These are phyloP conservation scores for Sarcophaga peregrina DNA, from an alignment of 1,140 invertebrate species.

Conservation along the genomic window DNA sequence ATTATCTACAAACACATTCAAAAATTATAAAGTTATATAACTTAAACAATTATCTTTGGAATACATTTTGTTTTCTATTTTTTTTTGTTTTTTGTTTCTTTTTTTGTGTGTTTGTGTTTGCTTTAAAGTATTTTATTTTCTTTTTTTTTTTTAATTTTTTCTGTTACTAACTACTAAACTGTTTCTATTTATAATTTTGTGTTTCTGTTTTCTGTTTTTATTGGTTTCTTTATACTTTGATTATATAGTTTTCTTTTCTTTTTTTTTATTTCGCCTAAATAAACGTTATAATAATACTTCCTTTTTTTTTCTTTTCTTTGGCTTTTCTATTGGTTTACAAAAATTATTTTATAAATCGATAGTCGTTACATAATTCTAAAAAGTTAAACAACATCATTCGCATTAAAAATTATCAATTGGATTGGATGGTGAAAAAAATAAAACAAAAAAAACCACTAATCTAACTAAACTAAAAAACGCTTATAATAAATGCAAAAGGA, in stretches of 20 bases:
- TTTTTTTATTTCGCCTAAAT: too few relatives aligned
- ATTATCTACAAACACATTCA: too few relatives aligned
- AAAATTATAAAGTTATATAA: background rate
- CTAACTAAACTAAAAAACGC: too few relatives aligned
- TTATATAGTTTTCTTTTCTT: too few relatives aligned
- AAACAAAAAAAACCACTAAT: too few relatives aligned
- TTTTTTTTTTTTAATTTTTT: background rate
- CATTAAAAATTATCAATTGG: background rate
- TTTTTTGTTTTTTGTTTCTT: background rate
- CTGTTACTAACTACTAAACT: background rate
- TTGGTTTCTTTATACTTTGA: too few relatives aligned
- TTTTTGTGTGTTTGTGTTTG: too few relatives aligned
- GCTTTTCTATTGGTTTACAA: background rate
- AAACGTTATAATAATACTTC: too few relatives aligned
- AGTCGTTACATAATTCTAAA: constrained; percentile 6
- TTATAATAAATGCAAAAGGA: too few relatives aligned
- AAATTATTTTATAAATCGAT: background rate
- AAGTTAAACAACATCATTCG: background rate
- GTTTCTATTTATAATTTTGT: background rate
- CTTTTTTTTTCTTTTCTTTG: background rate
- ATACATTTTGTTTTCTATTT: background rate
- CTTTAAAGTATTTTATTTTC: too few relatives aligned
- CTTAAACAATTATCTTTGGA: constrained; percentile 4
- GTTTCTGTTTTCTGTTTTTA: too few relatives aligned
- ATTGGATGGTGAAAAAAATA: too few relatives aligned